Base-by-base conservation (phyloP, 1,140 invertebrate species). In the Conopomorpha cramerella region DNA sequence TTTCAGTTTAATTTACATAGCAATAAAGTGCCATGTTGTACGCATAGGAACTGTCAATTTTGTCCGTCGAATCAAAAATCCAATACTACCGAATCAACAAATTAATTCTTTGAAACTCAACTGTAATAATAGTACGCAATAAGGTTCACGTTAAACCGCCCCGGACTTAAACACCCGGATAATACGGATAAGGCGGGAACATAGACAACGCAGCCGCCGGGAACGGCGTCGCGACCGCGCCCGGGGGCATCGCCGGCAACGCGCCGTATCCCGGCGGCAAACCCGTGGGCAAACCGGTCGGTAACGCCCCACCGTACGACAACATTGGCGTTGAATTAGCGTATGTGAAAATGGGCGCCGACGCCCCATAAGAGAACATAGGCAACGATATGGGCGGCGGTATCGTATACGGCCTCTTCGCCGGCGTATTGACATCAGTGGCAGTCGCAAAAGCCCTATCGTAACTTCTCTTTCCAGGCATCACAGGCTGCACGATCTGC, bases 381-480 rank as follows among this genome's bases (percentile, higher is more conserved):
- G 49, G 76, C 55, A 66, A 78, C 2, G 70, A 77, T 10, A 81
- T 45, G 17, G 70, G 76, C 7, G 64, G 81, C 42, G 37, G 52
- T 36, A 52, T 61, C 37, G 53, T 64, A 49, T 55, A 83, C 14
- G 38, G 68, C 34, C 72, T 60, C 35, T 78, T 76, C 0, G 78
- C 68, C 0, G 79, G 60, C 0, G 73, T 55, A 0, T 64, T 53
- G 0, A 73, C 72, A 2, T 63, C 43, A 13, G 70, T 48, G 35
- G 56, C 49, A 3, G 64, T 52, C n/a, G n/a, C n/a, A 42, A 79
- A 77, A 16, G 76, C 62, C 49, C 78, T 67, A n/a, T 82, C 78
- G 41, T 83, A 82, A 2, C 71, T 68, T 2, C 66, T 49, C 38
- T 77, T 77, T 16, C 59, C 50, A 1, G 64, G 55, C 10, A 66